A percentile compares a stretch with the other conserved stretches of the same genome.
phyloP scores from a whole-genome alignment of 2,113 vertebrate genomes.

The Acanthochromis polyacanthus region DNA sequence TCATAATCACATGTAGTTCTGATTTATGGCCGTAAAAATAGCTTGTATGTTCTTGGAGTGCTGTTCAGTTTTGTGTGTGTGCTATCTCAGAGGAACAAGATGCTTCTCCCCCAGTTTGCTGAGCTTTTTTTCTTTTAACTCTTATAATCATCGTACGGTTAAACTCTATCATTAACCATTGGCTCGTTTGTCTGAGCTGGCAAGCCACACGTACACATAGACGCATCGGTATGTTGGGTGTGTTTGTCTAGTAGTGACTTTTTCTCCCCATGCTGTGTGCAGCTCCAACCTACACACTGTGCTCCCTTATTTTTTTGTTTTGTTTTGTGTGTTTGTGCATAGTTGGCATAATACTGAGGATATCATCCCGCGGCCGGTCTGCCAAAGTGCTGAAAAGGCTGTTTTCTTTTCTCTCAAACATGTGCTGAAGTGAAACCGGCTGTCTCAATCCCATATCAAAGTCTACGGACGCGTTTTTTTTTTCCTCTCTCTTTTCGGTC shows the following conservation, averaged over 20 bases:
- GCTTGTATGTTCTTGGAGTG: conserved; percentile 22
- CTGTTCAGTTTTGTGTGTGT: conserved; percentile 28
- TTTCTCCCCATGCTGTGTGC: conserved; percentile 27
- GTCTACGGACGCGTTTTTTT: conserved; percentile 5
- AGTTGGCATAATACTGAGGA: conserved; percentile 57
- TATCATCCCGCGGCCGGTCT: conserved; percentile 33
- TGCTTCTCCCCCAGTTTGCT: conserved; percentile 12
- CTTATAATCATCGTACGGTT: conserved; percentile 47
- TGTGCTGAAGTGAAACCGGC: conserved; percentile 56
- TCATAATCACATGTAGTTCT: conserved; percentile 24
- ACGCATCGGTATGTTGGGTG: conserved; percentile 49
- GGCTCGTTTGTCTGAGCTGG: conserved; percentile 47
- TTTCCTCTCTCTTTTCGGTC: background rate
- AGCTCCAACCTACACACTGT: conserved; percentile 10
- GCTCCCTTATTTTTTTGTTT: background rate
- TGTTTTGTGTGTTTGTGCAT: conserved; percentile 53
- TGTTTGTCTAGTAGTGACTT: conserved; percentile 42
- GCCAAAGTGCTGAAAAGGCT: conserved; percentile 63
- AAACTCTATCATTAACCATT: conserved; percentile 57
- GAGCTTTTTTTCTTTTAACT: conserved; percentile 22
- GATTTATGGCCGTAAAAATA: conserved; percentile 32
- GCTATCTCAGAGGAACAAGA: conserved; percentile 16
- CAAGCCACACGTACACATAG: conserved; percentile 39
- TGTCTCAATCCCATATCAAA: conserved; percentile 38
- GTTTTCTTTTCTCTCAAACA: conserved; percentile 31